Evolutionary conservation across 64 coral and sea anemone genomes (phyloP).

Genomic region (Exaiptasia diaphana): DNA sequence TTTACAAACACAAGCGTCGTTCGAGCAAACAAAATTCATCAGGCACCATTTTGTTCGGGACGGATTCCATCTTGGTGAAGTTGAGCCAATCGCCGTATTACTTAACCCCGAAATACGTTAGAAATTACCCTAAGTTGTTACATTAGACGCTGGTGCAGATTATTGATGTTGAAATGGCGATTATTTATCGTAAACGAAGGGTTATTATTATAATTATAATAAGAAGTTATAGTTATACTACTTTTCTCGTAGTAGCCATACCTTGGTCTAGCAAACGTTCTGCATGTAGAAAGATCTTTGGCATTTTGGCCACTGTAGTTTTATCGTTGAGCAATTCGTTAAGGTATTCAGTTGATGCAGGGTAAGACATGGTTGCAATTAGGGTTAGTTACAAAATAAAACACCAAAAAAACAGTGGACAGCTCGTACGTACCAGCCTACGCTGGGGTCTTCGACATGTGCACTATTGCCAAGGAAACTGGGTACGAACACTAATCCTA

Average conservation of each 20-base stretch:
- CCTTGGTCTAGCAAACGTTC: slow-evolving; percentile 86
- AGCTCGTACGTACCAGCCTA: neutral
- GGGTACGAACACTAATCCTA: neutral
- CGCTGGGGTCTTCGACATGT: slow-evolving; percentile 32
- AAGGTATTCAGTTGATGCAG: slow-evolving; percentile 77
- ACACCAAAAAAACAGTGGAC: slow-evolving; percentile 39
- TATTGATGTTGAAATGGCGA: slow-evolving; percentile 66
- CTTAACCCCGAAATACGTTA: slow-evolving; percentile 35
- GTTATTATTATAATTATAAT: slow-evolving; percentile 76
- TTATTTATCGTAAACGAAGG: slow-evolving; percentile 71
- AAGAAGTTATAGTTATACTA: slow-evolving; percentile 7
- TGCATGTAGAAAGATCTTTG: slow-evolving; percentile 87
- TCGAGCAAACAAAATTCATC: neutral
- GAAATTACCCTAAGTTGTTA: slow-evolving; percentile 69
- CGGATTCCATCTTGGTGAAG: neutral
- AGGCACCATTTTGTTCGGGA: neutral
- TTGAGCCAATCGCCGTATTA: neutral
- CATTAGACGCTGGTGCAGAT: slow-evolving; percentile 45
- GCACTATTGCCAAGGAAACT: slow-evolving; percentile 18
- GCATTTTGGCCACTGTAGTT: slow-evolving; percentile 90
- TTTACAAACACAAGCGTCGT: neutral
- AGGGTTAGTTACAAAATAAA: slow-evolving; percentile 77
- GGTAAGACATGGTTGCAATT: slow-evolving; percentile 69
- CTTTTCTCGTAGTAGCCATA: neutral
- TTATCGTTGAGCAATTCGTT: slow-evolving; percentile 86